A percentile compares a stretch with the other conserved stretches of the same genome.
Evolutionary conservation across 2,888 invertebrate genomes (phyloP).

Genomic region (Drosophila emarginata): DNA sequence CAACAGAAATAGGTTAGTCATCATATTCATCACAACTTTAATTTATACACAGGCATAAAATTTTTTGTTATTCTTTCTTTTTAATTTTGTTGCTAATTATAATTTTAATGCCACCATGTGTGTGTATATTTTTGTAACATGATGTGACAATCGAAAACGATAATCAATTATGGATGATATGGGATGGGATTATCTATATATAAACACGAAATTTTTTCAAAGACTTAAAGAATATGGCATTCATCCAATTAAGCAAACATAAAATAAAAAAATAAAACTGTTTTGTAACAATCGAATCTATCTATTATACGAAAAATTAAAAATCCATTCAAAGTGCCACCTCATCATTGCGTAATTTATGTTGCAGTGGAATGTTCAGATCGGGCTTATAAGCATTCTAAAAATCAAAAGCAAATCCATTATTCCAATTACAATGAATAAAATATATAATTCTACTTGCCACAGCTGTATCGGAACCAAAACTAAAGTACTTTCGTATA

Average conservation of each 20-base stretch:
- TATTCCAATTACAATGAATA: neutral
- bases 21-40: neutral
- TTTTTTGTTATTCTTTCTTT: conserved; percentile 57
- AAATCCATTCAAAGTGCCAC: conserved; percentile 62
- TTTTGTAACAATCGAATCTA: conserved; percentile 1
- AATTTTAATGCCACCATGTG: conserved; percentile 9
- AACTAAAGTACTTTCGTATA: conserved; percentile 69
- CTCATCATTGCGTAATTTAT: conserved; percentile 65
- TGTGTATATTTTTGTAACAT: conserved; percentile 13
- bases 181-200: neutral
- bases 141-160: conserved; percentile 2
- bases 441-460: conserved; percentile 19
- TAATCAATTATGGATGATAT: neutral
- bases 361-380: conserved; percentile 64
- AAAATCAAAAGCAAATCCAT: neutral
- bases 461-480: conserved; percentile 24
- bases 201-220: neutral
- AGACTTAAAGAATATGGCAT: neutral
- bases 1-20: conserved; percentile 30
- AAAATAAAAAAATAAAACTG: neutral
- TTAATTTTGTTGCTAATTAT: conserved; percentile 34
- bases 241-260: neutral
- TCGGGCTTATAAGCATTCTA: conserved; percentile 64
- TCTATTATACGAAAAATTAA: neutral
- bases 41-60: conserved; percentile 7